Conservation (phyloP, 2,113 vertebrate species). For the Ovis canadensis region DNA sequence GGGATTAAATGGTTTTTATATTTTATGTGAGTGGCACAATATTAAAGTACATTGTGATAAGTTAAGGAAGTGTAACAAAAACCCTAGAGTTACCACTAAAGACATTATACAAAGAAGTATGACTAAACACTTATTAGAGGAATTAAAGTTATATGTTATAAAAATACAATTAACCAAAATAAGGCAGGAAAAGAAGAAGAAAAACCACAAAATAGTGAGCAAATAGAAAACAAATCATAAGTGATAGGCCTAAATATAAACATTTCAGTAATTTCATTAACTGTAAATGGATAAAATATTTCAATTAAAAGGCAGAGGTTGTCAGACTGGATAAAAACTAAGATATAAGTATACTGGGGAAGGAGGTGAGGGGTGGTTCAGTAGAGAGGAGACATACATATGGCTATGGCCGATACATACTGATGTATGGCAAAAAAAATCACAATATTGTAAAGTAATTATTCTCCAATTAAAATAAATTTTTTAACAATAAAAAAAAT, state of each 20-base stretch:
- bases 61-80: background rate
- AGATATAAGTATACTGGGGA: background rate
- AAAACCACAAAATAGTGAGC: background rate
- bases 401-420: background rate
- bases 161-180: background rate
- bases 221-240: slow-evolving; percentile 11
- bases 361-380: background rate
- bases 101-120: background rate
- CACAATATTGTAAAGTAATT: background rate
- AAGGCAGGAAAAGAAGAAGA: background rate
- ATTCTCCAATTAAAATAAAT: background rate
- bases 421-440: background rate
- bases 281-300: slow-evolving; percentile 49
- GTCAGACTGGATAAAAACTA: background rate
- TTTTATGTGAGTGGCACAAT: background rate
- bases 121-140: background rate
- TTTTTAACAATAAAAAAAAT: background rate
- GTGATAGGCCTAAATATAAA: background rate
- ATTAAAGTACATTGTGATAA: background rate
- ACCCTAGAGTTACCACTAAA: background rate
- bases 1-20: background rate
- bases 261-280: slow-evolving; percentile 40
- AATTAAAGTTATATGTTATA: background rate
- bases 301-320: background rate
- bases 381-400: background rate